Percentiles rank a stretch among this genome's conserved stretches.
phyloP scores from a whole-genome alignment of 2,797 vertebrate genomes.

The Hirundo rustica region DNA sequence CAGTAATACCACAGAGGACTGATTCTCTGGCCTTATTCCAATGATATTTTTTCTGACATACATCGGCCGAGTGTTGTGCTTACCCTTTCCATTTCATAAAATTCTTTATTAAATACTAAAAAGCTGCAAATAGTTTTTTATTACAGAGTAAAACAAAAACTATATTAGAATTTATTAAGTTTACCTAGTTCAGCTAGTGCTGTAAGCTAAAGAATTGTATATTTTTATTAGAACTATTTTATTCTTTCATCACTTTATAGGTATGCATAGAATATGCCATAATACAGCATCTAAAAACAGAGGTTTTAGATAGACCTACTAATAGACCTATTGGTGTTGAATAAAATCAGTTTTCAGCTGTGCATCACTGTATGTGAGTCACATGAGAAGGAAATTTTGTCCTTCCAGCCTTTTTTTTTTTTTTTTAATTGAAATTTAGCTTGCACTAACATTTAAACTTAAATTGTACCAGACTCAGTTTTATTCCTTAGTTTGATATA shows the following conservation, averaged over 20 bases:
- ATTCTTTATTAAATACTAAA: not conserved
- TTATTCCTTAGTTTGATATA: not conserved
- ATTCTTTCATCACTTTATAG: constrained; percentile 15
- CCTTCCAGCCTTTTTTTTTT: not conserved
- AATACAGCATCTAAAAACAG: not conserved
- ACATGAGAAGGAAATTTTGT: not conserved
- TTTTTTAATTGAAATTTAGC: not conserved
- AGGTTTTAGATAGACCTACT: not conserved
- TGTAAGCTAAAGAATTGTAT: not conserved
- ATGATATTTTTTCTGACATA: not conserved
- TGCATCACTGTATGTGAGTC: not conserved
- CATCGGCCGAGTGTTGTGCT: not conserved
- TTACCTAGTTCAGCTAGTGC: not conserved
- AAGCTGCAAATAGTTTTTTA: not conserved
- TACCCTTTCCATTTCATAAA: not conserved
- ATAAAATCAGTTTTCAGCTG: not conserved
- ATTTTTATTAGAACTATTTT: not conserved
- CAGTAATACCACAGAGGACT: not conserved
- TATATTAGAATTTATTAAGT: not conserved
- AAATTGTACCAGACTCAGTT: not conserved
- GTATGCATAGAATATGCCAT: constrained; percentile 19
- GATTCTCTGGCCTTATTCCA: not conserved
- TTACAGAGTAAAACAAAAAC: not conserved
- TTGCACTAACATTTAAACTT: not conserved
- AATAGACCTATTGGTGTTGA: not conserved